phyloP scores from a whole-genome alignment of 64 coral and sea anemone genomes.

The Montipora cactus region DNA sequence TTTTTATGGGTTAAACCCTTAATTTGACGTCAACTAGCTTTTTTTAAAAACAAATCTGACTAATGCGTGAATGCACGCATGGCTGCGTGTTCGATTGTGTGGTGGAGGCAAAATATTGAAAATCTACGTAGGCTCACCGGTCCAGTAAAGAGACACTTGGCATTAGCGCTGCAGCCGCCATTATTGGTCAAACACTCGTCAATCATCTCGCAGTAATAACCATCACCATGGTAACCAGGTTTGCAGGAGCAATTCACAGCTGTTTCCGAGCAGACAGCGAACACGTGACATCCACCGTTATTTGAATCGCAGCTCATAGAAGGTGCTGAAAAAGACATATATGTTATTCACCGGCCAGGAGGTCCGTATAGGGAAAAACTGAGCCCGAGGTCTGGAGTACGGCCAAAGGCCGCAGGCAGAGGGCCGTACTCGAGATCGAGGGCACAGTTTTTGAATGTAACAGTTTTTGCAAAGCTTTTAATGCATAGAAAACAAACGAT shows the following conservation, averaged over 20 bases:
- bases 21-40: too few relatives aligned
- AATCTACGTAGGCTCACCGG: constrained; percentile 52
- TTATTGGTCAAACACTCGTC: constrained; percentile 74
- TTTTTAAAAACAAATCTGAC: too few relatives aligned
- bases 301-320: constrained; percentile 42
- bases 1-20: too few relatives aligned
- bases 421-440: too few relatives aligned
- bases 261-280: constrained; percentile 62
- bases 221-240: constrained; percentile 82
- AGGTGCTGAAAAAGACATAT: background rate
- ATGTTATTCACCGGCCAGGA: background rate
- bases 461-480: too few relatives aligned
- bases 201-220: constrained; percentile 82
- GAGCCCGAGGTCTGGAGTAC: too few relatives aligned
- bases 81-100: too few relatives aligned
- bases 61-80: too few relatives aligned
- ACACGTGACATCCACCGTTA: constrained; percentile 76
- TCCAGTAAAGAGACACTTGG: constrained; percentile 75
- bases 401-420: too few relatives aligned
- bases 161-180: constrained; percentile 67
- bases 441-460: too few relatives aligned
- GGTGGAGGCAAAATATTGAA: background rate
- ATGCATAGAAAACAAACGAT: too few relatives aligned
- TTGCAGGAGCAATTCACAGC: constrained; percentile 77
- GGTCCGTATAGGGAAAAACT: too few relatives aligned